A percentile compares a stretch with the other conserved stretches of the same genome.
Conservation (phyloP, 2,797 vertebrate genomes). For the Sebastes oblongus region DNA sequence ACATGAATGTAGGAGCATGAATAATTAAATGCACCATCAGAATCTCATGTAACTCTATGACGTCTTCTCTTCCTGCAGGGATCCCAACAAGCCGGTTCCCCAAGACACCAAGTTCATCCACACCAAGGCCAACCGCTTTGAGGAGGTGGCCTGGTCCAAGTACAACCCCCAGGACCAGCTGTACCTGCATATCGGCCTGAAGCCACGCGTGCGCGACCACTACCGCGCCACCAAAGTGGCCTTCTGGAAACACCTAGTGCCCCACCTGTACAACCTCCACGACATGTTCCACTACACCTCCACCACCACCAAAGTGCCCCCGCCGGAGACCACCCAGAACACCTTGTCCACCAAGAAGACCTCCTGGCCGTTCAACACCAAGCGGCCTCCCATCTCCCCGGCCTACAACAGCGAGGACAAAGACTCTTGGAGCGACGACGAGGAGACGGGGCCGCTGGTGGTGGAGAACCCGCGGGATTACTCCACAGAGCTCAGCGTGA, state of each 20-base stretch:
- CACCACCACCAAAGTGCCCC: slow-evolving; percentile 97
- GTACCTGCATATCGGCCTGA: slow-evolving; percentile 95
- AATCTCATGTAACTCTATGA: slow-evolving; percentile 39
- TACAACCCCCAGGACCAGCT: slow-evolving; percentile 97
- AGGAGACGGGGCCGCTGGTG: slow-evolving; percentile 88
- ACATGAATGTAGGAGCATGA: slow-evolving; percentile 20
- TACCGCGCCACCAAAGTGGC: slow-evolving; percentile 98
- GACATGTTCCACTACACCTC: slow-evolving; percentile 99
- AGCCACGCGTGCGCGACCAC: slow-evolving; percentile 95
- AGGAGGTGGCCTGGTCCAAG: slow-evolving; percentile 98
- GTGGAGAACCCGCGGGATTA: slow-evolving; percentile 96
- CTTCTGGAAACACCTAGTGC: slow-evolving; percentile 98
- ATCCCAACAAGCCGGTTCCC: slow-evolving; percentile 96
- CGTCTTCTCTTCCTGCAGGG: slow-evolving; percentile 76
- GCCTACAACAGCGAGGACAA: slow-evolving; percentile 93
- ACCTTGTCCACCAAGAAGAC: slow-evolving; percentile 91
- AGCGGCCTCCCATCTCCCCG: slow-evolving; percentile 93
- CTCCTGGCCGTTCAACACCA: slow-evolving; percentile 90
- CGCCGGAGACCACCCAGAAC: slow-evolving; percentile 94
- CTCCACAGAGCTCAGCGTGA: slow-evolving; percentile 97
- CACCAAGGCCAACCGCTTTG: slow-evolving; percentile 95
- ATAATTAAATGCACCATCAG: slow-evolving; percentile 38
- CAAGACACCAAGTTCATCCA: slow-evolving; percentile 99
- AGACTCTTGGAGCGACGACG: slow-evolving; percentile 89
- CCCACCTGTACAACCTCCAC: slow-evolving; percentile 95